phyloP scores from a whole-genome alignment of 2,797 vertebrate species.

The Pampus argenteus region DNA sequence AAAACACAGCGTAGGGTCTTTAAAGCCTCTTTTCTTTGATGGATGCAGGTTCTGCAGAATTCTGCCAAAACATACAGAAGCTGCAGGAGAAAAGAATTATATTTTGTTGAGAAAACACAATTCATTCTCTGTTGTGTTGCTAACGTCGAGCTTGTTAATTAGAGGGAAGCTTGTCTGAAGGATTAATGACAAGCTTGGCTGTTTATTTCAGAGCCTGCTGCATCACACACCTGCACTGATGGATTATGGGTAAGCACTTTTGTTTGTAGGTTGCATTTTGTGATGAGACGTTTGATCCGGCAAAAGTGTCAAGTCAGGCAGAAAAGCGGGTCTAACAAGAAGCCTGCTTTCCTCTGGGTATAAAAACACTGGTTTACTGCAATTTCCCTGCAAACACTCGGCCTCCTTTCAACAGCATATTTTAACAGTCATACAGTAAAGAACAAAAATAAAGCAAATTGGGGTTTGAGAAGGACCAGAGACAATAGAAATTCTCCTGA shows the following conservation, averaged over 20 bases:
- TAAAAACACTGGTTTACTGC: constrained; percentile 67
- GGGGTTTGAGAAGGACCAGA: constrained; percentile 69
- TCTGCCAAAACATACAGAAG: constrained; percentile 27
- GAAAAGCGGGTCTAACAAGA: constrained; percentile 76
- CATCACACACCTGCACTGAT: constrained; percentile 74
- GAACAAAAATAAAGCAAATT: constrained; percentile 81
- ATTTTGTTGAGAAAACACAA: constrained; percentile 42
- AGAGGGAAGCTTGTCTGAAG: constrained; percentile 66
- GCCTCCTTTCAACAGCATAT: constrained; percentile 82
- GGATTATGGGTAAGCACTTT: constrained; percentile 82
- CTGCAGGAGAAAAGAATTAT: constrained; percentile 31
- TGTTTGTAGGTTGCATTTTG: constrained; percentile 67
- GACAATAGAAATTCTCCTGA: constrained; percentile 71
- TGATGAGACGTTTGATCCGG: constrained; percentile 83
- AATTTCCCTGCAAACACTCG: constrained; percentile 53
- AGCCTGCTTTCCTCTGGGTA: constrained; percentile 73
- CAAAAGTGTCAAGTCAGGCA: constrained; percentile 83
- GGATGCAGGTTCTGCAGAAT: constrained; percentile 21
- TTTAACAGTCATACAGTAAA: constrained; percentile 76
- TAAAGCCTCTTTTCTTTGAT: constrained; percentile 32
- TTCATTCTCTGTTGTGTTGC: constrained; percentile 32
- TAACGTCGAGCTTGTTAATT: constrained; percentile 73
- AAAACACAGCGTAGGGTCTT: not conserved
- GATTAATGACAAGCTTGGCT: constrained; percentile 71
- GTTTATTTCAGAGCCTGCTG: constrained; percentile 60